A percentile compares a stretch with the other conserved stretches of the same genome.
Evolutionary conservation across 2,888 invertebrate genomes (phyloP).

Genomic region (Sinohyriopsis cumingii): DNA sequence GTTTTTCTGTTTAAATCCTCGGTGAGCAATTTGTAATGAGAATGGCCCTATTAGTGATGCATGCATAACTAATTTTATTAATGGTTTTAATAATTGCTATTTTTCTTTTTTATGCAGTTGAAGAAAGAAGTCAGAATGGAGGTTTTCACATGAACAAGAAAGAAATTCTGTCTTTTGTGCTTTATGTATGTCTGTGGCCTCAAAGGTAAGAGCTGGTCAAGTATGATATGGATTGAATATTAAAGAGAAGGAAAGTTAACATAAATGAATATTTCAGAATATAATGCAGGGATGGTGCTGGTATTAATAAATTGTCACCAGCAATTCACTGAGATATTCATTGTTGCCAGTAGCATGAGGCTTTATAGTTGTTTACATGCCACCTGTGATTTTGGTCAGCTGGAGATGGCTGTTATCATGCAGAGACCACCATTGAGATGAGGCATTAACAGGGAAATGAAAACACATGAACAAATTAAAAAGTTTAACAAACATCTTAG

Average conservation of each 20-base stretch:
- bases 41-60: neutral
- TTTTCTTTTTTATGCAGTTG: conserved; percentile 46
- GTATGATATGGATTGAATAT: too few species aligned
- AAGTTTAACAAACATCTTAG: too few species aligned
- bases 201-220: conserved; percentile 77
- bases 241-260: neutral
- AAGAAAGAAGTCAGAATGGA: conserved; percentile 58
- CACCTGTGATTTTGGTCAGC: too few species aligned
- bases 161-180: conserved; percentile 87
- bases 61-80: neutral
- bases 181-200: conserved; percentile 91
- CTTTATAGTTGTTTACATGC: too few species aligned
- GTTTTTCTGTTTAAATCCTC: neutral
- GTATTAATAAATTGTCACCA: neutral
- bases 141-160: conserved; percentile 73
- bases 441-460: too few species aligned
- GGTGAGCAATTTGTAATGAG: neutral
- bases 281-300: too few species aligned
- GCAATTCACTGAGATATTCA: too few species aligned
- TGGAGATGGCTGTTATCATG: too few species aligned
- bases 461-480: too few species aligned
- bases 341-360: too few species aligned
- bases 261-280: too few species aligned
- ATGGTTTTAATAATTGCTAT: neutral
- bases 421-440: too few species aligned